Evolutionary conservation across 64 coral and sea anemone species (phyloP).

Genomic region (Porites australiensis): DNA sequence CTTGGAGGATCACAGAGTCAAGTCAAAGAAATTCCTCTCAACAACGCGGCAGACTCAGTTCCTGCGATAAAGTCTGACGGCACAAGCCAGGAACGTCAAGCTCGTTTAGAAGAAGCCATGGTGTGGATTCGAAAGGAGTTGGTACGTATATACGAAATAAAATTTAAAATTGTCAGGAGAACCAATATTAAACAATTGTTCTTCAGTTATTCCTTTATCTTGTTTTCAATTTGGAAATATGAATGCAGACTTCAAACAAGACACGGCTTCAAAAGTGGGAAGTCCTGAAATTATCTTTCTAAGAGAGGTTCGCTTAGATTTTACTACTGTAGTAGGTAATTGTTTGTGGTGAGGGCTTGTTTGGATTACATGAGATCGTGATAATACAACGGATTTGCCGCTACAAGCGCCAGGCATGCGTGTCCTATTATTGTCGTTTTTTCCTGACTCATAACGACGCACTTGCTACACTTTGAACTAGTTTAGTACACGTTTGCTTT

Average conservation of each 20-base stretch:
- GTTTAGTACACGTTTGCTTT: background rate
- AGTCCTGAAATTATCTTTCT: background rate
- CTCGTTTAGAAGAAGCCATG: slow-evolving; percentile 72
- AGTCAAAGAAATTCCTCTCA: slow-evolving; percentile 36
- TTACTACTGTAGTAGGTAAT: background rate
- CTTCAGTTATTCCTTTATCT: background rate
- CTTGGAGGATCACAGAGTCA: slow-evolving; percentile 50
- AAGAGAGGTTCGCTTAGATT: background rate
- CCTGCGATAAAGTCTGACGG: slow-evolving; percentile 82
- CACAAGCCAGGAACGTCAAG: slow-evolving; percentile 77
- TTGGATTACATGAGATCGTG: slow-evolving; percentile 1
- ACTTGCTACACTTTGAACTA: background rate
- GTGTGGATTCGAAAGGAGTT: slow-evolving; percentile 94
- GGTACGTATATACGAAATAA: slow-evolving; percentile 41
- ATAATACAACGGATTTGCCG: background rate
- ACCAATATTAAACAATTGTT: background rate
- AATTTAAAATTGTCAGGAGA: background rate
- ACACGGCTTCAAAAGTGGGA: background rate
- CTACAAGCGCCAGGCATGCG: background rate
- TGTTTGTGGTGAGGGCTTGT: slow-evolving; percentile 5
- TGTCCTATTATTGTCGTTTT: background rate
- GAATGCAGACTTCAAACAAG: background rate
- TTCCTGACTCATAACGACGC: background rate
- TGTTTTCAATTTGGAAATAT: background rate
- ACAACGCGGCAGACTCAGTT: slow-evolving; percentile 35